phyloP scores from a whole-genome alignment of 2,888 invertebrate genomes.

The Nasonovia ribisnigri region DNA sequence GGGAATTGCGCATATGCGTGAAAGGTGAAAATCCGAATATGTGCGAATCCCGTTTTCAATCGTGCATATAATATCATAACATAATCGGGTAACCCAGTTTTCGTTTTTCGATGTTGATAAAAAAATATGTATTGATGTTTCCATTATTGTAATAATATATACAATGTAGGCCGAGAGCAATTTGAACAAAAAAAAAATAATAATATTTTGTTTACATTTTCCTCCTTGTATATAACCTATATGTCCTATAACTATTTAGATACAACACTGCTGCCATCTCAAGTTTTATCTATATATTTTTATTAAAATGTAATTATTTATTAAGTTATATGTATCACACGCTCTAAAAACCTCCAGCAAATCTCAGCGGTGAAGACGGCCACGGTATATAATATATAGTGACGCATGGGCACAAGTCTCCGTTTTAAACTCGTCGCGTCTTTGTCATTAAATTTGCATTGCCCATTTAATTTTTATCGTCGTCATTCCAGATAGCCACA shows the following conservation, averaged over 20 bases:
- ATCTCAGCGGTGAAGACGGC: background rate
- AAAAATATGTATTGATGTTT: background rate
- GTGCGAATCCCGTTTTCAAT: background rate
- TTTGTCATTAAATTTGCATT: slow-evolving; percentile 38
- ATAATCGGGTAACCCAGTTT: slow-evolving; percentile 26
- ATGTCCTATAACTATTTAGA: background rate
- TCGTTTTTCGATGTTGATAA: slow-evolving; percentile 30
- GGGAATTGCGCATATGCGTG: background rate
- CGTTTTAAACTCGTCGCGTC: slow-evolving; percentile 33
- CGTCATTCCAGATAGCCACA: background rate
- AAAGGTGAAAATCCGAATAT: background rate
- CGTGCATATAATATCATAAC: background rate
- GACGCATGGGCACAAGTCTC: background rate
- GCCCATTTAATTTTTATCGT: slow-evolving; percentile 1
- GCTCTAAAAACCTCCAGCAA: background rate
- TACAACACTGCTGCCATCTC: background rate
- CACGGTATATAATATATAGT: background rate
- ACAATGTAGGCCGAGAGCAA: background rate
- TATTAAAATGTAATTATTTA: background rate
- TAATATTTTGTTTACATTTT: background rate
- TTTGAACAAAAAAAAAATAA: background rate
- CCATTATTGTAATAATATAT: background rate
- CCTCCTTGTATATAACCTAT: background rate
- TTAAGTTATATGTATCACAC: background rate
- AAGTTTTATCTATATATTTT: background rate